phyloP scores from a whole-genome alignment of 2,888 invertebrate species.

The Mesodorylaimus sp. region DNA sequence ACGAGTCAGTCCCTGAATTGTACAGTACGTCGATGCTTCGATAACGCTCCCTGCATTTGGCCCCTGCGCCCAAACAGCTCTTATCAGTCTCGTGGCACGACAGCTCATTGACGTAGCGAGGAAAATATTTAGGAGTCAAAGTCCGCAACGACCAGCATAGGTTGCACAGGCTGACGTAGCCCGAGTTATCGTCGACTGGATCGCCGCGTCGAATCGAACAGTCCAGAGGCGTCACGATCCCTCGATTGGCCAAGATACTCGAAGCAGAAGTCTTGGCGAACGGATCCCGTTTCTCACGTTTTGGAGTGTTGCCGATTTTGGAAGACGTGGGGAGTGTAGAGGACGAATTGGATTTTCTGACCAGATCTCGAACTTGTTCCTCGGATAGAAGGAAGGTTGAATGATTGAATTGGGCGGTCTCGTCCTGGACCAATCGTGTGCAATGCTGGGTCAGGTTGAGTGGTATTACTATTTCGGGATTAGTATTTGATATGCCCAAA shows the following conservation, averaged over 20 bases:
- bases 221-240: no score
- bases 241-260: not conserved
- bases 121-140: not conserved
- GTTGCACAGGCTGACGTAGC: not conserved
- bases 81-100: not conserved
- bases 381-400: no score
- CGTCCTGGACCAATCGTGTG: no score
- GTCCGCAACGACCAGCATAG: not conserved
- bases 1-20: not conserved
- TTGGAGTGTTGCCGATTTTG: no score
- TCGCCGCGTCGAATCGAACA: not conserved
- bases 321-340: no score
- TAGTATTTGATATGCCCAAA: no score
- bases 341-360: no score
- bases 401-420: no score
- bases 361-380: no score
- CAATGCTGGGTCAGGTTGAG: no score
- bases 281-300: not conserved
- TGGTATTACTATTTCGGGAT: no score
- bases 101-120: not conserved
- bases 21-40: constrained; percentile 3
- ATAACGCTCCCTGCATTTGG: not conserved
- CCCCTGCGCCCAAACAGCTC: not conserved
- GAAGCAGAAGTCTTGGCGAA: not conserved
- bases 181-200: not conserved